These are phyloP conservation scores for Anolis carolinensis DNA, from an alignment of 2,113 vertebrate species.

Conservation along the genomic window DNA sequence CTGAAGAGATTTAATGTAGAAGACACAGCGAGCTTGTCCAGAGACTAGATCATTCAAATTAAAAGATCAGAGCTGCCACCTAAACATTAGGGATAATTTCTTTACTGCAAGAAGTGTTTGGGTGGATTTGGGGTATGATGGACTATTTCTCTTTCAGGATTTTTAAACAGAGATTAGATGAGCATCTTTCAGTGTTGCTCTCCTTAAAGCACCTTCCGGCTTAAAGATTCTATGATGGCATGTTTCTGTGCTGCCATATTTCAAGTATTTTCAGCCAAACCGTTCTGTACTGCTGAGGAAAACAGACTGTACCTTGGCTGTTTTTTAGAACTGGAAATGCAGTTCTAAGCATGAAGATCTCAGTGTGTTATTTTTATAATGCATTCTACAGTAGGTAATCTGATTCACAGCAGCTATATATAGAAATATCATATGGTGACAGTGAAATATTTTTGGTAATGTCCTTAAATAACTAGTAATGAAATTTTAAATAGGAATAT, in stretches of 20 bases:
- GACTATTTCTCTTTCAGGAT: no score
- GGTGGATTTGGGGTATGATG: no score
- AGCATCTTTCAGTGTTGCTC: no score
- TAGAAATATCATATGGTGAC: constrained; percentile 41
- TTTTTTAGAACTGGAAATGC: constrained; percentile 11
- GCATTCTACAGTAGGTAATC: constrained; percentile 23
- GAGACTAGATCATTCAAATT: no score
- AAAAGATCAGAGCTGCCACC: no score
- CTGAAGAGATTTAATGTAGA: no score
- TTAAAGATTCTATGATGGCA: no score
- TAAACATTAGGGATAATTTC: no score
- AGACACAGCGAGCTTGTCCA: no score
- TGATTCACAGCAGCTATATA: constrained; percentile 48
- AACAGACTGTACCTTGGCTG: constrained; percentile 3
- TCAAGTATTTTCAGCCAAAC: not conserved
- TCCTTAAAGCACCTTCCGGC: no score
- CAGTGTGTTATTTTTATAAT: constrained; percentile 34
- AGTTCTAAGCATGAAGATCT: constrained; percentile 7
- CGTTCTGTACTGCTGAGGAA: not conserved
- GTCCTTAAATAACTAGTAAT: constrained; percentile 55
- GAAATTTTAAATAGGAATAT: constrained; percentile 34
- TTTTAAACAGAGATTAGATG: no score
- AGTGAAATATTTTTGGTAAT: constrained; percentile 43
- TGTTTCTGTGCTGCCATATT: not conserved
- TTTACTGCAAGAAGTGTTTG: no score